A percentile compares a stretch with the other conserved stretches of the same genome.
Evolutionary conservation across 2,113 vertebrate genomes (phyloP).

Genomic region (Ctenomys sociabilis): DNA sequence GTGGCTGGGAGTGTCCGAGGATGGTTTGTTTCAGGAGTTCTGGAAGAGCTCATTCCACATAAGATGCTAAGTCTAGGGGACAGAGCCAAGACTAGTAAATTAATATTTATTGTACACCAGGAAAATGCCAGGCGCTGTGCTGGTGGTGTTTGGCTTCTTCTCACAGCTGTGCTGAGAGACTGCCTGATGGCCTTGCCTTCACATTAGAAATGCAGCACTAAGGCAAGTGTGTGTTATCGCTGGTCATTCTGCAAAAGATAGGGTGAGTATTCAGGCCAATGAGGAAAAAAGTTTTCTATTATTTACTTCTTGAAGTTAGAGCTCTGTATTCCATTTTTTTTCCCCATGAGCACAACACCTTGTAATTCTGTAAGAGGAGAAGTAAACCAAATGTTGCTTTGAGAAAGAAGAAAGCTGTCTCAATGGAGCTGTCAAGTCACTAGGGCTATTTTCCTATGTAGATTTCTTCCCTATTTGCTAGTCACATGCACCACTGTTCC

Average conservation of each 20-base stretch:
- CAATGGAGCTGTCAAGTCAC: not conserved
- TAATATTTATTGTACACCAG: not conserved
- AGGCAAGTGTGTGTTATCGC: not conserved
- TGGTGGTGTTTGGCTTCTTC: not conserved
- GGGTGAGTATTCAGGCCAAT: not conserved
- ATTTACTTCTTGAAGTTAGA: not conserved
- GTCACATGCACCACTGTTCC: not conserved
- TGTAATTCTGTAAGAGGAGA: not conserved
- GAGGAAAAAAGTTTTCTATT: not conserved
- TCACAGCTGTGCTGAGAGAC: not conserved
- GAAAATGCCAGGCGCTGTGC: not conserved
- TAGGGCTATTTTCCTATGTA: not conserved
- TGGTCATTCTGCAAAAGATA: not conserved
- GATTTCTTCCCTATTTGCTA: not conserved
- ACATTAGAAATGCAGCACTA: not conserved
- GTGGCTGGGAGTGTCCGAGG: not conserved
- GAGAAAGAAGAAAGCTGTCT: not conserved
- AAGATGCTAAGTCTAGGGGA: not conserved
- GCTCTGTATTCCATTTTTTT: not conserved
- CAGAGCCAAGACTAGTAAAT: slow-evolving; percentile 2
- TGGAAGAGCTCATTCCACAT: not conserved
- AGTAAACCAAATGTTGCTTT: not conserved
- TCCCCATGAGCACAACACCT: not conserved
- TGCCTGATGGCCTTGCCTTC: not conserved
- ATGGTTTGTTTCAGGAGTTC: not conserved